A percentile compares a stretch with the other conserved stretches of the same genome.
Conservation (phyloP, 2,113 vertebrate species). For the Taxidea taxus region DNA sequence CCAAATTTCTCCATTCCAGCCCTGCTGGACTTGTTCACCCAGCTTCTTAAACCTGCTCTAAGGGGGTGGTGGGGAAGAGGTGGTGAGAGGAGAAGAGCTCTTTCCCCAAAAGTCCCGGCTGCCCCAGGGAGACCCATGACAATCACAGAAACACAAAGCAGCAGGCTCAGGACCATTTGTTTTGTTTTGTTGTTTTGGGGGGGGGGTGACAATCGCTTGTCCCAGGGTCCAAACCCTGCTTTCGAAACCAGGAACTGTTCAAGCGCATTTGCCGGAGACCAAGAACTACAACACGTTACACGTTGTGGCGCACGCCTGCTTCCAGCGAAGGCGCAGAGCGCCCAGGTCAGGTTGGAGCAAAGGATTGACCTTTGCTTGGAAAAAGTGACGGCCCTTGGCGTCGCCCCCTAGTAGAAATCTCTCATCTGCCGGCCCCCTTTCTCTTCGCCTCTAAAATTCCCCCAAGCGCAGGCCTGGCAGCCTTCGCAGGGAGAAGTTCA, state of each 20-base stretch:
- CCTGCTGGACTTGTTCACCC: not conserved
- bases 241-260: not conserved
- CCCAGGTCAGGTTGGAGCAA: not conserved
- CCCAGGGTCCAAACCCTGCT: not conserved
- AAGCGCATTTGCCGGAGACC: not conserved
- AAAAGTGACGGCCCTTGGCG: not conserved
- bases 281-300: not conserved
- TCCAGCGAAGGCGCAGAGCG: not conserved
- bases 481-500: not conserved
- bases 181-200: not conserved
- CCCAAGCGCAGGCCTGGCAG: conserved; percentile 50
- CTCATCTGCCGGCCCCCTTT: not conserved
- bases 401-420: not conserved
- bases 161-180: not conserved
- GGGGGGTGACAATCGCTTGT: not conserved
- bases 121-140: not conserved
- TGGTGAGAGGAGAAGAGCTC: not conserved
- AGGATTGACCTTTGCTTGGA: not conserved
- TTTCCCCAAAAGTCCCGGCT: not conserved
- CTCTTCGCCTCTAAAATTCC: not conserved
- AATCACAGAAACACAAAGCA: not conserved
- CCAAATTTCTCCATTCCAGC: not conserved
- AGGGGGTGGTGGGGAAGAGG: no score
- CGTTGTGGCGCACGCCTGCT: not conserved
- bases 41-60: not conserved